phyloP scores from a whole-genome alignment of 2,888 invertebrate genomes.

The Clivina fossor region DNA sequence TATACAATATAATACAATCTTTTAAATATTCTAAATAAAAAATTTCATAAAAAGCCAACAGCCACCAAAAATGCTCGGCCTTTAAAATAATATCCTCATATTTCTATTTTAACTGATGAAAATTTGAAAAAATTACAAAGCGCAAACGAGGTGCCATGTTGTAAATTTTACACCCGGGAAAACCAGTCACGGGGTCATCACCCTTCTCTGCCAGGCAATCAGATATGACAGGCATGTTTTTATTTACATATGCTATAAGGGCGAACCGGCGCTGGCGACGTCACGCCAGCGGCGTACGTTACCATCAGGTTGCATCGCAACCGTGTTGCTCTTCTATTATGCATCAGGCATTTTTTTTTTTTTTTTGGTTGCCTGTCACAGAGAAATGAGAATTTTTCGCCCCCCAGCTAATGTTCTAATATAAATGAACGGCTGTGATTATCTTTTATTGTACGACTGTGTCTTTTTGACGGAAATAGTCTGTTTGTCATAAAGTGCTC shows the following conservation, averaged over 20 bases:
- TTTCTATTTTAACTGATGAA: slow-evolving; percentile 15
- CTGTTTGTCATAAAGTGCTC: slow-evolving; percentile 20
- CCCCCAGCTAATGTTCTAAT: slow-evolving; percentile 19
- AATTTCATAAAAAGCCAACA: neutral
- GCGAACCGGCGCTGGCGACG: slow-evolving; percentile 10
- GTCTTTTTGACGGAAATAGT: slow-evolving; percentile 22
- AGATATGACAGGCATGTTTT: slow-evolving; percentile 22
- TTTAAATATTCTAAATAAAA: neutral
- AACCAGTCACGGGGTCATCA: neutral
- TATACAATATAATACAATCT: too few relatives aligned
- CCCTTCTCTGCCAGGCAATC: slow-evolving; percentile 21
- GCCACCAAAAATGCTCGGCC: neutral
- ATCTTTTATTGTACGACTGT: slow-evolving; percentile 30
- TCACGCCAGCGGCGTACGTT: slow-evolving; percentile 18
- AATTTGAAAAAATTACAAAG: slow-evolving; percentile 12
- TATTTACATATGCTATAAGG: slow-evolving; percentile 30
- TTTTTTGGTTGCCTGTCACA: slow-evolving; percentile 18
- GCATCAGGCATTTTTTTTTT: slow-evolving; percentile 23
- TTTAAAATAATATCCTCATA: slow-evolving; percentile 5
- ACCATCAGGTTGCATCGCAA: too few relatives aligned
- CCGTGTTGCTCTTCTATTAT: slow-evolving; percentile 21
- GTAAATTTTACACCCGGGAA: slow-evolving; percentile 1
- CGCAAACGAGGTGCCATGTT: slow-evolving; percentile 7
- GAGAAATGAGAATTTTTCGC: slow-evolving; percentile 29
- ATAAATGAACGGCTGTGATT: slow-evolving; percentile 32